Evolutionary conservation across 1,140 invertebrate genomes (phyloP), one percentile per base, ranked within the genome.

Genomic region (Aphidius gifuensis): DNA sequence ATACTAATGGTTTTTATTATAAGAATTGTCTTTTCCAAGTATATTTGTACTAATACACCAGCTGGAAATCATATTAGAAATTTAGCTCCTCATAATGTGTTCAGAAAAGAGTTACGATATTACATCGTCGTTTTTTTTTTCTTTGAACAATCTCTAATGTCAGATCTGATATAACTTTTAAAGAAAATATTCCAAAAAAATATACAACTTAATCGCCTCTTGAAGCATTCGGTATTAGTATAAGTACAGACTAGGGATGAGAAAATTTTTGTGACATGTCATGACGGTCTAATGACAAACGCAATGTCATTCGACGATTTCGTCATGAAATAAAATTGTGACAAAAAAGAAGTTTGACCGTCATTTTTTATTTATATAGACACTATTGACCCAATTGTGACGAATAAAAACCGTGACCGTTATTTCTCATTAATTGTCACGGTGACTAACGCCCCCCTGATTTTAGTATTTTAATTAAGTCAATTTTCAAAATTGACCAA

Each of bases 31-130:
- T 50, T 23, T 60, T 70, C 42, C 44, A 16, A 42, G 58, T 74
- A 21, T 38, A 51, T 74, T 45, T 65, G 16, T 56, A 68, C 66
- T 60, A 72, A 75, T 65, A 59, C 66, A 60, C 65, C 65, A 48
- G 67, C 66, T 38, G 21, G 62, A 16, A 38, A 66, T 38, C 63
- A 62, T 60, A 46, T 62, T 48, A 54, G 21, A 5, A 51, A 53
- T 38, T 60, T 58, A 43, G 62, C 67, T 46, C 7, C 38, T 9
- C 63, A 69, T 47, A 60, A 59, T 69, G 67, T 50, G 21, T 47
- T 4, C 59, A 61, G 49, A 38, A 64, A 43, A 66, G 63, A 38
- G n/a, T 43, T 55, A 57, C 46, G 8, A 58, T 49, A 16, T 8
- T 44, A 6, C 32, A 45, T 47, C 44, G 61, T 46, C 54, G 61